Conservation (phyloP, 2,888 invertebrate genomes). For the Cerastis rubricosa region DNA sequence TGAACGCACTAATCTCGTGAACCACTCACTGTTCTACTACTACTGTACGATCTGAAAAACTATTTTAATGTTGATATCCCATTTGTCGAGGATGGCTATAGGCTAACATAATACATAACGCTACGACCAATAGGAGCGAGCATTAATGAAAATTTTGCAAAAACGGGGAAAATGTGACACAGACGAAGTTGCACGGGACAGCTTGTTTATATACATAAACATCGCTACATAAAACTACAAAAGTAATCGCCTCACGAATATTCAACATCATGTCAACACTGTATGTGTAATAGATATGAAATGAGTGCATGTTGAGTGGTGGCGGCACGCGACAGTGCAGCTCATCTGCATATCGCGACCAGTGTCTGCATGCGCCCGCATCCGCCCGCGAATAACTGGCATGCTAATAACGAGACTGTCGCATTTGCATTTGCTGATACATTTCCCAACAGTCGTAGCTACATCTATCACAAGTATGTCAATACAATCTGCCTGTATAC, state of each 20-base stretch:
- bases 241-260: neutral
- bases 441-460: neutral
- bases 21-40: no score
- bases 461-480: neutral
- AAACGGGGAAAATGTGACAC: no score
- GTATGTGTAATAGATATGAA: neutral
- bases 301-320: slow-evolving; percentile 17
- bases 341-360: slow-evolving; percentile 69
- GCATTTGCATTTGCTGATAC: slow-evolving; percentile 28
- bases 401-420: slow-evolving; percentile 43
- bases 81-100: no score
- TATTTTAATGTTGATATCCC: no score
- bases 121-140: no score
- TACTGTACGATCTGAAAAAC: no score
- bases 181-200: no score
- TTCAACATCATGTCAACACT: neutral
- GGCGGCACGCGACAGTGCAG: slow-evolving; percentile 1
- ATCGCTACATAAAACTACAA: neutral
- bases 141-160: no score
- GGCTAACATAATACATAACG: no score
- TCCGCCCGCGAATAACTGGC: slow-evolving; percentile 53
- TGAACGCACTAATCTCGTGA: no score
- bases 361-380: slow-evolving; percentile 66
- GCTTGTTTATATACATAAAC: neutral
- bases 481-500: neutral